Conservation (phyloP, 2,113 vertebrate species). For the Lampris megalopsis region DNA sequence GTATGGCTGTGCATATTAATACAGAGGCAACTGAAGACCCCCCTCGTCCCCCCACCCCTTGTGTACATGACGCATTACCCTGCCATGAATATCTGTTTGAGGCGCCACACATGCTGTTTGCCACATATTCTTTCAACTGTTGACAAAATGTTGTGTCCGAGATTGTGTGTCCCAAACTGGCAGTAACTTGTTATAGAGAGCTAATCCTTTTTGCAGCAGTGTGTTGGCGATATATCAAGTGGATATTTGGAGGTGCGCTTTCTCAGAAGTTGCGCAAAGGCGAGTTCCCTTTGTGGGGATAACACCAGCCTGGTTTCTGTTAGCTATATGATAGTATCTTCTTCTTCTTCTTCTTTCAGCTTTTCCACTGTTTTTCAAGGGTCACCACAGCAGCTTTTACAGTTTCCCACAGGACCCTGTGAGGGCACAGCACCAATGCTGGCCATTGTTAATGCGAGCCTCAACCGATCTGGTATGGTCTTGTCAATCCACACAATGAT, state of each 20-base stretch:
- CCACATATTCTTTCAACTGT: neutral
- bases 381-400: no score
- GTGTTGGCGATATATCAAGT: constrained; percentile 6
- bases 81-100: neutral
- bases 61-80: constrained; percentile 9
- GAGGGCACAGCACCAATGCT: no score
- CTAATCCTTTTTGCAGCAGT: neutral
- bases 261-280: constrained; percentile 15
- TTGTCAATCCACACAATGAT: no score
- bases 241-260: neutral
- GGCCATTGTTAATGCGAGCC: no score
- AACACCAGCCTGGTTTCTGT: neutral
- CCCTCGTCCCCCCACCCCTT: neutral
- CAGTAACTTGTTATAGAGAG: no score
- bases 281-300: neutral
- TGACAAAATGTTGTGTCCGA: neutral
- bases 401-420: no score
- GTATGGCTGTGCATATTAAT: no score
- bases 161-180: neutral
- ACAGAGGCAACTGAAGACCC: neutral
- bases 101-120: neutral
- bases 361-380: no score
- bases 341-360: no score
- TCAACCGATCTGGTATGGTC: no score
- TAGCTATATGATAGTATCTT: neutral